Percentiles rank a stretch among this genome's conserved stretches.
phyloP scores from a whole-genome alignment of 2,888 invertebrate species.

The Ophion ventricosus region DNA sequence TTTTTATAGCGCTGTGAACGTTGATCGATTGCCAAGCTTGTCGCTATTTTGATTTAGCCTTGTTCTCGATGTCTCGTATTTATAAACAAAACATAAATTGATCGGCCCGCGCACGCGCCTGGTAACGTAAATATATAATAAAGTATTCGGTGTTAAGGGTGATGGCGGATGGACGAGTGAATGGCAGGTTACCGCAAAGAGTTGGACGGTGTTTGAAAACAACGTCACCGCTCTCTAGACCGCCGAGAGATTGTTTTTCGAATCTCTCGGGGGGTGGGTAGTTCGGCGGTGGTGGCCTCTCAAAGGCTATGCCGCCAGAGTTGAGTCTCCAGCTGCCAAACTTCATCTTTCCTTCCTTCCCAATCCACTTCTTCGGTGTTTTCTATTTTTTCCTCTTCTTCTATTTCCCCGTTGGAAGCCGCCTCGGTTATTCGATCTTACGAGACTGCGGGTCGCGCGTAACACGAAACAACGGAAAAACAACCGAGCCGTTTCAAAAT shows the following conservation, averaged over 20 bases:
- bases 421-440: conserved; percentile 38
- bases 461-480: not conserved
- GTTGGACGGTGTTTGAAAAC: conserved; percentile 70
- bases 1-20: not conserved
- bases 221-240: conserved; percentile 65
- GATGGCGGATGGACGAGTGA: conserved; percentile 58
- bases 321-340: conserved; percentile 62
- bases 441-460: conserved; percentile 31
- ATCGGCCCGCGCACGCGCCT: not conserved
- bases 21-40: not conserved
- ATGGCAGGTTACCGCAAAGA: conserved; percentile 69
- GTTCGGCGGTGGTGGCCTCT: conserved; percentile 37
- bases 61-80: not conserved
- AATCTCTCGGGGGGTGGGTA: conserved; percentile 55
- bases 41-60: not conserved
- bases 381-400: conserved; percentile 35
- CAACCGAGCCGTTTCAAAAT: not conserved
- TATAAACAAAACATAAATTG: not conserved
- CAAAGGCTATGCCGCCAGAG: conserved; percentile 58
- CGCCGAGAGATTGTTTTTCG: conserved; percentile 69
- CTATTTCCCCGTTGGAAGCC: conserved; percentile 34
- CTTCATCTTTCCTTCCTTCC: conserved; percentile 54
- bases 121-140: conserved; percentile 34
- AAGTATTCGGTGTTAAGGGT: conserved; percentile 27
- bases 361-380: conserved; percentile 27